Evolutionary conservation across 2,888 invertebrate species (phyloP).

Genomic region (Cephus pygmeus): DNA sequence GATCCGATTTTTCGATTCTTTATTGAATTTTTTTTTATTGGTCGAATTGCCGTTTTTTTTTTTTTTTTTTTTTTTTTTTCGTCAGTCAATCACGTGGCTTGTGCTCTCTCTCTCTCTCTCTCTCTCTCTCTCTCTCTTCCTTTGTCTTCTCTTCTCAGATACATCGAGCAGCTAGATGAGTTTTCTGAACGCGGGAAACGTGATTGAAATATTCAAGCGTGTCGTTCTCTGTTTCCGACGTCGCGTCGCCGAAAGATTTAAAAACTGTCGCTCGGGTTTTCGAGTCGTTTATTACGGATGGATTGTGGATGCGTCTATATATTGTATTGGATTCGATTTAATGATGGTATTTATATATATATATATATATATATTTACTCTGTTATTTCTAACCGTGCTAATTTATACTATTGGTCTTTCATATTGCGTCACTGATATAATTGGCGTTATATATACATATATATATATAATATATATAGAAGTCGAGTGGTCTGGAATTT

Average conservation of each 20-base stretch:
- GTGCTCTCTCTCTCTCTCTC: too few species aligned
- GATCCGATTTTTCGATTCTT: too few species aligned
- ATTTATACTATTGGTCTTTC: neutral
- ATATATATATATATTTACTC: too few species aligned
- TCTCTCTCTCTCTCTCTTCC: too few species aligned
- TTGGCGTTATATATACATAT: neutral
- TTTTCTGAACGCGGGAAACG: neutral
- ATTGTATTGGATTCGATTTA: neutral
- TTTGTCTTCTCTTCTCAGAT: slow-evolving; percentile 6
- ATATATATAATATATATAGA: too few species aligned
- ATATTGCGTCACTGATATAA: neutral
- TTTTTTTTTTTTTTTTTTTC: neutral
- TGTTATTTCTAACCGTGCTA: neutral
- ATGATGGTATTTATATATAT: neutral
- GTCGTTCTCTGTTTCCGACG: neutral
- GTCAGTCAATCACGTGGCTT: neutral
- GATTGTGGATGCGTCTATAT: neutral
- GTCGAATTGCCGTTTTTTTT: neutral
- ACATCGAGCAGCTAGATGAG: neutral
- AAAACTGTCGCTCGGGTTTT: slow-evolving; percentile 24
- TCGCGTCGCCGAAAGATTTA: neutral
- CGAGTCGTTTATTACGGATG: neutral
- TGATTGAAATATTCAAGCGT: neutral
- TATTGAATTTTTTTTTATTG: too few species aligned
- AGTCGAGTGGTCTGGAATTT: neutral